Conservation (phyloP, 2,113 vertebrate species). For the Mungos mungo region DNA sequence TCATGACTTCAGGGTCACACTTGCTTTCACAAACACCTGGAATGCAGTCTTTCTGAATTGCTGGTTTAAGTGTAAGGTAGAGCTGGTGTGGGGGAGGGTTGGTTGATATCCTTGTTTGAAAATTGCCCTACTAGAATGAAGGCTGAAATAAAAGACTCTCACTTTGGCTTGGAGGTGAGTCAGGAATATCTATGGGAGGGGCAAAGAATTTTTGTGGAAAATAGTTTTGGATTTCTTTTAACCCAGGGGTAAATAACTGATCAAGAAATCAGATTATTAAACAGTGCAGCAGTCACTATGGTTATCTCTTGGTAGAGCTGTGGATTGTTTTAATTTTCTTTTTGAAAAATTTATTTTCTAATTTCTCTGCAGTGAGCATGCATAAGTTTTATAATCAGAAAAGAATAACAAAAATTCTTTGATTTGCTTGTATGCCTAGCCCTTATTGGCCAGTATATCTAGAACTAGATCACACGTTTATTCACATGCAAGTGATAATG, state of each 20-base stretch:
- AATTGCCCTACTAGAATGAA: background rate
- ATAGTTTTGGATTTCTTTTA: background rate
- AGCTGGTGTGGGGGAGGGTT: background rate
- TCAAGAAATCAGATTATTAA: slow-evolving; percentile 27
- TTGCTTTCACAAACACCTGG: background rate
- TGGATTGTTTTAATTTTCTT: slow-evolving; percentile 29
- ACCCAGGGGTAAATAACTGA: background rate
- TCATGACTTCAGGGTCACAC: background rate
- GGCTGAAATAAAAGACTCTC: background rate
- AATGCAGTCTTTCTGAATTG: background rate
- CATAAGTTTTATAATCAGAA: slow-evolving; percentile 35
- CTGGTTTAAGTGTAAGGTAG: background rate
- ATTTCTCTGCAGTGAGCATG: slow-evolving; percentile 12
- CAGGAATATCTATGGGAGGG: background rate
- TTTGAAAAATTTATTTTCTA: slow-evolving; percentile 37
- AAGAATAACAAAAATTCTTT: slow-evolving; percentile 12
- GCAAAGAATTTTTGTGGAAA: background rate
- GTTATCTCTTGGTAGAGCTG: background rate
- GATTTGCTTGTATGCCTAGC: background rate
- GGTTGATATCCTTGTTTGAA: background rate
- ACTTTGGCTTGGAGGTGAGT: background rate
- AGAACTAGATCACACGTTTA: slow-evolving; percentile 40
- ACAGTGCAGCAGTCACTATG: background rate
- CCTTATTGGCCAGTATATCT: background rate
- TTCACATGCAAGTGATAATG: slow-evolving; percentile 23